A percentile compares a stretch with the other conserved stretches of the same genome.
phyloP scores from a whole-genome alignment of 2,113 vertebrate genomes.

The Passer domesticus region DNA sequence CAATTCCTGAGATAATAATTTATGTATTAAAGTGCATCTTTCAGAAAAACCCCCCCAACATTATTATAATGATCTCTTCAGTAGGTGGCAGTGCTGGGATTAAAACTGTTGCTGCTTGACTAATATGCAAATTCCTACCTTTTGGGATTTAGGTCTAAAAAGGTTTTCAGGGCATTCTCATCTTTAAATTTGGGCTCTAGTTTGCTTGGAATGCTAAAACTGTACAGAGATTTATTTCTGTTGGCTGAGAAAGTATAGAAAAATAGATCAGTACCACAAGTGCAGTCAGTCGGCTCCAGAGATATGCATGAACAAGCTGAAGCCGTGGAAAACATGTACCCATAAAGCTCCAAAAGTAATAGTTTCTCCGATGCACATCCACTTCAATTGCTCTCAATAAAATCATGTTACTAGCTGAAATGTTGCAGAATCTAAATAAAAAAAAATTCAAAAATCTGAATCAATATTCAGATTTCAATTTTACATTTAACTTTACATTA shows the following conservation, averaged over 20 bases:
- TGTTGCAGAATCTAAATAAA: background rate
- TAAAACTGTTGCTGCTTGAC: slow-evolving; percentile 53
- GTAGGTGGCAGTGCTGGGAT: slow-evolving; percentile 79
- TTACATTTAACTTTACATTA: background rate
- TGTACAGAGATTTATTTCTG: background rate
- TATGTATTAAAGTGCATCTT: background rate
- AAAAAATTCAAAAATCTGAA: background rate
- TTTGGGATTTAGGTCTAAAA: slow-evolving; percentile 60
- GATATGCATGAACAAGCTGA: background rate
- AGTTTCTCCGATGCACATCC: background rate
- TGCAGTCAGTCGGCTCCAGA: background rate
- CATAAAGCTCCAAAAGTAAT: background rate
- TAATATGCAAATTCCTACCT: slow-evolving; percentile 69
- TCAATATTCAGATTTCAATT: background rate
- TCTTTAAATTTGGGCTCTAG: background rate
- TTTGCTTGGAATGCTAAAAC: background rate
- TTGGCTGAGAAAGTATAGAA: background rate
- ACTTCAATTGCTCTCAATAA: background rate
- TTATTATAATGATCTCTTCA: slow-evolving; percentile 49
- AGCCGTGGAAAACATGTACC: background rate
- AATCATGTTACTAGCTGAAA: background rate
- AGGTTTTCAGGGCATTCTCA: background rate
- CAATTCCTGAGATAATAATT: background rate
- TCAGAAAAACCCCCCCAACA: background rate
- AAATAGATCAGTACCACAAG: background rate